Conservation (phyloP, 2,888 invertebrate species). For the Erpobdella octoculata region DNA sequence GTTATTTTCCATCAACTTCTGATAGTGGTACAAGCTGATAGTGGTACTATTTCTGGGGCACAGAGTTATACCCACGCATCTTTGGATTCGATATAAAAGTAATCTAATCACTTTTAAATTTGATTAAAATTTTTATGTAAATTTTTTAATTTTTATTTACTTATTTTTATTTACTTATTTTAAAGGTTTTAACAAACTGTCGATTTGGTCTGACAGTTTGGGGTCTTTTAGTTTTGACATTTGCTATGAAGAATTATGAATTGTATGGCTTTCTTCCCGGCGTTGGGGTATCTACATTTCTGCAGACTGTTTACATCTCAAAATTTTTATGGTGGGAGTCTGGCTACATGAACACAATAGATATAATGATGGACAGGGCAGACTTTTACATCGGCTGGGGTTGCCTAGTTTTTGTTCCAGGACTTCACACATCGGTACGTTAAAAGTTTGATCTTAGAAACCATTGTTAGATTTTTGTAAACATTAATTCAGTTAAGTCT, state of each 20-base stretch:
- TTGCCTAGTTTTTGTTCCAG: constrained; percentile 54
- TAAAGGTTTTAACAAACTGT: constrained; percentile 53
- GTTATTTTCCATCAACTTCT: constrained; percentile 45
- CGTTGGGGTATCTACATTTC: constrained; percentile 50
- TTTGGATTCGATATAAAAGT: constrained; percentile 51
- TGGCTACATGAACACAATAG: constrained; percentile 58
- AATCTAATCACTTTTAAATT: background rate
- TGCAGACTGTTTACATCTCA: constrained; percentile 56
- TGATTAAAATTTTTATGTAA: background rate
- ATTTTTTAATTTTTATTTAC: background rate
- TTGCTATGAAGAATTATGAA: constrained; percentile 51
- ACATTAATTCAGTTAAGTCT: no score
- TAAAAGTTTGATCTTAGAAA: no score
- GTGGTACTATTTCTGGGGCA: constrained; percentile 59
- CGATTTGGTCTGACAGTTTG: constrained; percentile 55
- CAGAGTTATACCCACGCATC: constrained; percentile 57
- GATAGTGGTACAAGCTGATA: constrained; percentile 52
- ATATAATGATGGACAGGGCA: constrained; percentile 58
- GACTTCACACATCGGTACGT: constrained; percentile 51
- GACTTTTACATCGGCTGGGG: constrained; percentile 57
- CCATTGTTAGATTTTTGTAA: no score
- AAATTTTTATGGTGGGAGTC: constrained; percentile 60
- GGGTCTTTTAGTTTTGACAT: constrained; percentile 52
- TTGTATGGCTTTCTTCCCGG: constrained; percentile 50
- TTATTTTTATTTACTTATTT: no score